Conservation (phyloP, 1,140 invertebrate genomes). For the Bombus picipes region DNA sequence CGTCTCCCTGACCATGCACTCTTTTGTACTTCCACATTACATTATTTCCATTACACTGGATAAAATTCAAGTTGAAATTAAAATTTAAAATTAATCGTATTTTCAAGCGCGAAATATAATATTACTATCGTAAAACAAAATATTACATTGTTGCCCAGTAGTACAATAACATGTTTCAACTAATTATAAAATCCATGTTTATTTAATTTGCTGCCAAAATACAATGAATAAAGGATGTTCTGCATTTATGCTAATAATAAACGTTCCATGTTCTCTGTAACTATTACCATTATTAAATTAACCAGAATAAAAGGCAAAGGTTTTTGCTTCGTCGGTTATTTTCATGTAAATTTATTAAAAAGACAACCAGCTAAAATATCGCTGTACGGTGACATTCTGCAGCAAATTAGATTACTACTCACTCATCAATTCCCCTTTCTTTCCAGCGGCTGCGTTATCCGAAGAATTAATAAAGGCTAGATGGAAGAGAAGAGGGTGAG, state of each 20-base stretch:
- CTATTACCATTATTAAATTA: background rate
- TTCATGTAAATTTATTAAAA: slow-evolving; percentile 73
- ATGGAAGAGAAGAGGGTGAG: slow-evolving; percentile 9
- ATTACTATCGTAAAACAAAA: background rate
- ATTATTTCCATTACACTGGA: too few species aligned
- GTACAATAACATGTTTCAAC: background rate
- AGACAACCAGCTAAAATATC: slow-evolving; percentile 45
- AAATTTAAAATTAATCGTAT: background rate
- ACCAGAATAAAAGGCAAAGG: too few species aligned
- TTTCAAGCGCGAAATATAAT: background rate
- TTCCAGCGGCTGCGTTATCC: slow-evolving; percentile 60
- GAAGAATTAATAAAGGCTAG: slow-evolving; percentile 69
- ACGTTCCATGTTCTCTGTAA: background rate
- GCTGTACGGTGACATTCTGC: slow-evolving; percentile 43
- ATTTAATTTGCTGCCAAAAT: background rate
- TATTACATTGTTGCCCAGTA: background rate
- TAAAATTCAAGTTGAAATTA: background rate
- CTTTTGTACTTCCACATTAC: background rate
- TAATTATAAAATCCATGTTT: background rate
- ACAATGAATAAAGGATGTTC: background rate
- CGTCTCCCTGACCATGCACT: background rate
- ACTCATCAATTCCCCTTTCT: slow-evolving; percentile 66
- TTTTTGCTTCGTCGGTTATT: slow-evolving; percentile 38
- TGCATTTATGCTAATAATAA: background rate
- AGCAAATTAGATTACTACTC: slow-evolving; percentile 70